Evolutionary conservation across 2,888 invertebrate genomes (phyloP).

Genomic region (Heteromurus nitidus): DNA sequence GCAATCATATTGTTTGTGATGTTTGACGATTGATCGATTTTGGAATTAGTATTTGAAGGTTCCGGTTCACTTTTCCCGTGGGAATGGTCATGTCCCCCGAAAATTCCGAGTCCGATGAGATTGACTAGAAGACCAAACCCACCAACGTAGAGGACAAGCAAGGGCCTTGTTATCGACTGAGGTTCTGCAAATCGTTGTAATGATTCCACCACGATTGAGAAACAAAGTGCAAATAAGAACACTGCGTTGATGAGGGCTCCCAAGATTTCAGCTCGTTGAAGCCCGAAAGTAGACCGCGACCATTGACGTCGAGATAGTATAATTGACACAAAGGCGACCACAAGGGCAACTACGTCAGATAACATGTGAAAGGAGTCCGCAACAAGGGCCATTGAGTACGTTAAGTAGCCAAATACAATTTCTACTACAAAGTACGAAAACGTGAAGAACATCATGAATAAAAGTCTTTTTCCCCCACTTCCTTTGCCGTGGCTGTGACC

Average conservation of each 20-base stretch:
- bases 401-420: constrained; percentile 94
- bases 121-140: constrained; percentile 92
- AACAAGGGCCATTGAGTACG: constrained; percentile 96
- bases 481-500: too few species aligned
- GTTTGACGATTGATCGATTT: neutral
- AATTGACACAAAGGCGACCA: constrained; percentile 94
- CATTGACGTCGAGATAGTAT: constrained; percentile 97
- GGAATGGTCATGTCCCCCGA: constrained; percentile 75
- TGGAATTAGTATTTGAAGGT: neutral
- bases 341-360: constrained; percentile 94
- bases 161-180: constrained; percentile 88
- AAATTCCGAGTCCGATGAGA: constrained; percentile 91
- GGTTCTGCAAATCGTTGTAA: constrained; percentile 89
- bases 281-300: constrained; percentile 99
- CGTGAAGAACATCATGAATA: constrained; percentile 94
- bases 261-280: constrained; percentile 98
- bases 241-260: constrained; percentile 98
- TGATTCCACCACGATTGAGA: constrained; percentile 97
- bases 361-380: constrained; percentile 99
- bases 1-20: neutral
- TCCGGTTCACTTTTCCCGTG: constrained; percentile 11
- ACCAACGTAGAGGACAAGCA: constrained; percentile 90
- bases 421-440: constrained; percentile 95
- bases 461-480: too few species aligned
- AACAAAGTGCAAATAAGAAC: constrained; percentile 96